Percentiles rank a stretch among this genome's conserved stretches.
Evolutionary conservation across 1,140 invertebrate species (phyloP).

Genomic region (Portunus trituberculatus): DNA sequence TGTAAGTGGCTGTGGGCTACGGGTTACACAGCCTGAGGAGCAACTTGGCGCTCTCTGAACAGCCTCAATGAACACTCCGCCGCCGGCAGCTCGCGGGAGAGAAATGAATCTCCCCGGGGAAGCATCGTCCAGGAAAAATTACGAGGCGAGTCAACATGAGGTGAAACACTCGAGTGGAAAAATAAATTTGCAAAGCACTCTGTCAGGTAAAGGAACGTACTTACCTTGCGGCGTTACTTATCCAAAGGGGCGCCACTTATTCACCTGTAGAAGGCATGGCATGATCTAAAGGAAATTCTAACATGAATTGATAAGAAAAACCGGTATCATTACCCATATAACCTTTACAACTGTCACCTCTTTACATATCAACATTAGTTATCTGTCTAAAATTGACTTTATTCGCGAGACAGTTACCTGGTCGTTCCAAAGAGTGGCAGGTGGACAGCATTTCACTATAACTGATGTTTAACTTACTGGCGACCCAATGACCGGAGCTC

Average conservation of each 20-base stretch:
- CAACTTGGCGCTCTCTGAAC: background rate
- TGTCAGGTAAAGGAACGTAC: background rate
- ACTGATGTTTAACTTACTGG: slow-evolving; percentile 9
- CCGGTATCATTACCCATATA: too few relatives aligned
- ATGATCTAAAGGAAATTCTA: background rate
- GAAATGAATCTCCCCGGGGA: background rate
- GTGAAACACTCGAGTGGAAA: background rate
- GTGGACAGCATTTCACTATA: background rate
- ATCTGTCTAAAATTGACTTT: background rate
- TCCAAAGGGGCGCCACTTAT: too few relatives aligned
- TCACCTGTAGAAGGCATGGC: background rate
- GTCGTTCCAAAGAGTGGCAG: background rate
- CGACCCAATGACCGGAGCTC: background rate
- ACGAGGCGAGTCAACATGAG: background rate
- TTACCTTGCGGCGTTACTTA: background rate
- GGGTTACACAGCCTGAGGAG: background rate
- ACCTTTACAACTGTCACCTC: background rate
- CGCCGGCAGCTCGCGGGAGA: background rate
- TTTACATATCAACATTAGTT: background rate
- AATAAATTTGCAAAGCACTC: slow-evolving; percentile 2
- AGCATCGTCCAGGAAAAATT: background rate
- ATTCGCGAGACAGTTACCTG: background rate
- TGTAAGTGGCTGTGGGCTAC: background rate
- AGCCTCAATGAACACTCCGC: background rate
- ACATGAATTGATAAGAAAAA: too few relatives aligned